phyloP scores from a whole-genome alignment of 2,797 vertebrate species.

The Acrossocheilus fasciatus region DNA sequence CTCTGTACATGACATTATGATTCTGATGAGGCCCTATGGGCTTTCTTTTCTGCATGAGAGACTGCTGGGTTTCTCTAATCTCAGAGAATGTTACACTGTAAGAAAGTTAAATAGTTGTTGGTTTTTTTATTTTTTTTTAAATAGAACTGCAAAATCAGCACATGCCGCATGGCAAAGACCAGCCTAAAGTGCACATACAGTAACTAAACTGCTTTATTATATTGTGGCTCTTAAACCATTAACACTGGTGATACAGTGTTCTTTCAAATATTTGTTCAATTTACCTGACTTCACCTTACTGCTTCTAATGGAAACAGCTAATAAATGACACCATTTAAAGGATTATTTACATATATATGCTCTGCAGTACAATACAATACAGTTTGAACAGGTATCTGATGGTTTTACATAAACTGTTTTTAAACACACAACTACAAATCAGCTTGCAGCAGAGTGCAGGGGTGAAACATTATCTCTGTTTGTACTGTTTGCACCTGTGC shows the following conservation, averaged over 20 bases:
- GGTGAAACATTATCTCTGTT: conserved; percentile 25
- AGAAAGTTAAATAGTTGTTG: conserved; percentile 39
- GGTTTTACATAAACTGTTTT: conserved; percentile 9
- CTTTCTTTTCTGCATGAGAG: conserved; percentile 35
- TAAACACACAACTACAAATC: not conserved
- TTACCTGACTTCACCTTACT: not conserved
- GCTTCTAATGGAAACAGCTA: not conserved
- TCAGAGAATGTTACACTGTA: conserved; percentile 49
- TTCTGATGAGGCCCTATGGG: conserved; percentile 22
- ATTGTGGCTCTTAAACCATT: not conserved
- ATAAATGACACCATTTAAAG: not conserved
- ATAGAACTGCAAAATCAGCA: conserved; percentile 53
- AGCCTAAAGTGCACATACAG: not conserved
- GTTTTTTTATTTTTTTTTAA: not conserved
- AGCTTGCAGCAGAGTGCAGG: not conserved
- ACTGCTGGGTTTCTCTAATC: conserved; percentile 46
- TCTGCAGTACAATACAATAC: not conserved
- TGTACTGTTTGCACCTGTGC: conserved; percentile 35
- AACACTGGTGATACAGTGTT: not conserved
- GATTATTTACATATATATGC: not conserved
- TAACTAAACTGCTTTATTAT: not conserved
- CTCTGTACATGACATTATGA: conserved; percentile 44
- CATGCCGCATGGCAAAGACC: conserved; percentile 33
- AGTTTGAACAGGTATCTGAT: conserved; percentile 1
- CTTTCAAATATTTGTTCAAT: not conserved